A percentile compares a stretch with the other conserved stretches of the same genome.
These are phyloP conservation scores for Brachionus asplanchnoidis DNA, from an alignment of 1,140 invertebrate species.

Conservation along the genomic window DNA sequence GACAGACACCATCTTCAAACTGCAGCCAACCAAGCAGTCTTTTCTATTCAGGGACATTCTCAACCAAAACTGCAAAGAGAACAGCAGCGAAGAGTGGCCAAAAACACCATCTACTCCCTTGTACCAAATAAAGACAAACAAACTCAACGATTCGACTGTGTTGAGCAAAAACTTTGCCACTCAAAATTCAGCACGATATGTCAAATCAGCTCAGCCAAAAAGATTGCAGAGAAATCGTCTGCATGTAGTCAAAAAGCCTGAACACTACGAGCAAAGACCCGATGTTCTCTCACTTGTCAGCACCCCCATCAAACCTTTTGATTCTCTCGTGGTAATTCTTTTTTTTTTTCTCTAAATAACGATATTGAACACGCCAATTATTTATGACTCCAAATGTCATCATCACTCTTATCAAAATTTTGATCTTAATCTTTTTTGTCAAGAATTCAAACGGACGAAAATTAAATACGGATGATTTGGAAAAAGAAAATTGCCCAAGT, in stretches of 20 bases:
- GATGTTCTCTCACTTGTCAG: background rate
- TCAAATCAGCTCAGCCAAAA: slow-evolving; percentile 28
- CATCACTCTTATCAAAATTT: background rate
- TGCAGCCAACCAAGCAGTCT: slow-evolving; percentile 8
- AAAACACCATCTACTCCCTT: background rate
- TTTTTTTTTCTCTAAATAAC: background rate
- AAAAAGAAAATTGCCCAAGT: background rate
- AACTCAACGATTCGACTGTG: background rate
- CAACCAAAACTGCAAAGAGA: background rate
- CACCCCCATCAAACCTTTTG: background rate
- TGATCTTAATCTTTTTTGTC: background rate
- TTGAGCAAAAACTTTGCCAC: background rate
- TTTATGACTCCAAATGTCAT: background rate
- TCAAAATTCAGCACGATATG: slow-evolving; percentile 2
- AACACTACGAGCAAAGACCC: background rate
- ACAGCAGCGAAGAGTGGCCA: background rate
- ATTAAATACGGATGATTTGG: slow-evolving; percentile 7
- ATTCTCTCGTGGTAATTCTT: background rate
- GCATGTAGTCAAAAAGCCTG: background rate
- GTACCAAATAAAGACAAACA: slow-evolving; percentile 16
- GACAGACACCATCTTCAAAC: slow-evolving; percentile 4
- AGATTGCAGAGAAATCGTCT: slow-evolving; percentile 34
- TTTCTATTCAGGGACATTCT: background rate
- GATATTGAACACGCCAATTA: background rate
- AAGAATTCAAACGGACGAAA: slow-evolving; percentile 30